Evolutionary conservation across 2,113 vertebrate genomes (phyloP).

Genomic region (Zapornia atra): DNA sequence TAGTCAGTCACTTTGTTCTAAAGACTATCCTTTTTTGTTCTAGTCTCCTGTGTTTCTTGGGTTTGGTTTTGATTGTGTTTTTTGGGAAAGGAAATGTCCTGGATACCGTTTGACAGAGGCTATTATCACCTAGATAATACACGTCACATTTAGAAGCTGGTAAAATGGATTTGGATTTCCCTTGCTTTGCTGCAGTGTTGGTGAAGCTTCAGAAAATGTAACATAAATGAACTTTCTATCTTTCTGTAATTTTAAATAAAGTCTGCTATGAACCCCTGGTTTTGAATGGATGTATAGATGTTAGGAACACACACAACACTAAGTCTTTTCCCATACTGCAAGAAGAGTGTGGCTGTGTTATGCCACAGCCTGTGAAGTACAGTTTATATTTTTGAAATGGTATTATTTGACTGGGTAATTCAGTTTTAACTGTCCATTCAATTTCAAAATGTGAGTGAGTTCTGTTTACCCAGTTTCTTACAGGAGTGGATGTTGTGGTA

Average conservation of each 20-base stretch:
- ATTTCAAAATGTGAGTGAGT: not conserved
- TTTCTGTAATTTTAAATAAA: not conserved
- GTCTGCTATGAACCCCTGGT: not conserved
- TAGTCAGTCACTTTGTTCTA: not conserved
- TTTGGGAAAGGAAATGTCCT: not conserved
- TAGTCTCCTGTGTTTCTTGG: not conserved
- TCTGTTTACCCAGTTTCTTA: slow-evolving; percentile 20
- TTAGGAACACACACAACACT: not conserved
- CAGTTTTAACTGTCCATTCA: slow-evolving; percentile 28
- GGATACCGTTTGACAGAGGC: not conserved
- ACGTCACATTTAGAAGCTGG: not conserved
- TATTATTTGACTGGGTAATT: slow-evolving; percentile 36
- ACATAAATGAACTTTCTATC: not conserved
- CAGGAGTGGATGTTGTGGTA: not conserved
- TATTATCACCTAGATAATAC: not conserved
- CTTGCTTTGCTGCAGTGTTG: not conserved
- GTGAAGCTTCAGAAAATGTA: slow-evolving; percentile 4
- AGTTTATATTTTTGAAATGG: slow-evolving; percentile 9
- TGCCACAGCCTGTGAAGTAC: not conserved
- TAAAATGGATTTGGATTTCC: not conserved
- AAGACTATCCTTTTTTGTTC: not conserved
- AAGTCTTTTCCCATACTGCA: not conserved
- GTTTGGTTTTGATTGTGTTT: not conserved
- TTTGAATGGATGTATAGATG: not conserved
- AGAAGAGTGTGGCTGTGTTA: not conserved